Evolutionary conservation across 2,113 vertebrate species (phyloP).

Genomic region (Sitta europaea): DNA sequence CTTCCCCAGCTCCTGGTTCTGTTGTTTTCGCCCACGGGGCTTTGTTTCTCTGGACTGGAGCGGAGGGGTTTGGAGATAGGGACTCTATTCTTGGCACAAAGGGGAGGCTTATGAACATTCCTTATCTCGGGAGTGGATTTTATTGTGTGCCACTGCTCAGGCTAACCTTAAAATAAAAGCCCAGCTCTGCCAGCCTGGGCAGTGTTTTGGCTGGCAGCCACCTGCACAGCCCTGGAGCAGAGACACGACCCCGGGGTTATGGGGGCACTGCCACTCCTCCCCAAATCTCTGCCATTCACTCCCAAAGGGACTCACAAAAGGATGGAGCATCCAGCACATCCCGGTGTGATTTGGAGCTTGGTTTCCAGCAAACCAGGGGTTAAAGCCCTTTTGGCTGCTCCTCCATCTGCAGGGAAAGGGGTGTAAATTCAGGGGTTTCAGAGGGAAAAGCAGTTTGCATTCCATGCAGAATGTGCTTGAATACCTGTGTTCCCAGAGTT

Average conservation of each 20-base stretch:
- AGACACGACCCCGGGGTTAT: neutral
- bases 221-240: neutral
- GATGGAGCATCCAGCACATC: accelerated
- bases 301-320: neutral
- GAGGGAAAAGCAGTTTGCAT: neutral
- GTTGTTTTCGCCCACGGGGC: neutral
- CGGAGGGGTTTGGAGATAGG: neutral
- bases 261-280: neutral
- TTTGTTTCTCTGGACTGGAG: constrained; percentile 19
- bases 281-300: neutral
- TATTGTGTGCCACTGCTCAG: constrained; percentile 4
- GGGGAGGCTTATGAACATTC: constrained; percentile 21
- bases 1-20: constrained; percentile 24
- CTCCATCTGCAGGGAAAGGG: neutral
- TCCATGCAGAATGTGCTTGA: neutral
- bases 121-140: neutral
- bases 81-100: constrained; percentile 56
- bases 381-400: neutral
- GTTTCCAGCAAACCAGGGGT: neutral
- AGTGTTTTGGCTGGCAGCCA: neutral
- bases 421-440: neutral
- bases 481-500: neutral
- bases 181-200: neutral
- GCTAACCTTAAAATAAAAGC: constrained; percentile 47
- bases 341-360: accelerated